Evolutionary conservation across 2,797 vertebrate genomes (phyloP), one percentile per base, ranked within the genome.

Genomic region (Notolabrus celidotus): DNA sequence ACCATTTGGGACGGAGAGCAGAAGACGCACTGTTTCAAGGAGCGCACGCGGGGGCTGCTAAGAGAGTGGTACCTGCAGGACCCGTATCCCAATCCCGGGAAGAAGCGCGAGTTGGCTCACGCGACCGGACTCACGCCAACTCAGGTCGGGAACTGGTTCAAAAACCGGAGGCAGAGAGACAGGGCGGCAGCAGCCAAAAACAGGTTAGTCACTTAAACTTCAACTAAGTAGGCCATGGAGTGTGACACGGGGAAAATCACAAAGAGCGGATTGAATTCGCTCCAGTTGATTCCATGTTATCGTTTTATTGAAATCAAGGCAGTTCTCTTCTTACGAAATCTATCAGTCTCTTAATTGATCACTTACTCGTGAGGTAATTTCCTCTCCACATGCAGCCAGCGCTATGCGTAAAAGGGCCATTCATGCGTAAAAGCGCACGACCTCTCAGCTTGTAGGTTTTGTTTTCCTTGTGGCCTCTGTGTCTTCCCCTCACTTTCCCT

Each of bases 1-100:
- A 99, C 97, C 89, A 99, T 99, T 93, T 99, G 97, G 97, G 97
- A 99, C 87, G 97, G 97, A 23, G 97, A 99, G 85, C 97, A 98
- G 94, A 99, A 99, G 94, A 98, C 97, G 64, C 97, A 99, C 89
- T 99, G 97, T 94, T 99, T 99, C 91, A 99, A 99, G 85, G 97
- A 99, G 95, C 95, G 97, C 90, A 99, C 97, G 27, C 94, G 97
- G 85, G 97, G 97, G 69, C 95, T 99, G 89, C 94, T 99, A 71
- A 92, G 97, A 90, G 97, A 99, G 92, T 99, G 97, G 97, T 99
- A 99, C 94, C 95, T 99, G 80, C 97, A 98, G 95, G 97, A 99
- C 90, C 97, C 97, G 41, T 99, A 99, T 83, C 97, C 97, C 50
- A 99, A 99, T 89, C 97, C 97, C 60, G 97, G 96, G 87, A 98